Evolutionary conservation across 2,888 invertebrate genomes (phyloP).

Genomic region (Sminthurides aquaticus): DNA sequence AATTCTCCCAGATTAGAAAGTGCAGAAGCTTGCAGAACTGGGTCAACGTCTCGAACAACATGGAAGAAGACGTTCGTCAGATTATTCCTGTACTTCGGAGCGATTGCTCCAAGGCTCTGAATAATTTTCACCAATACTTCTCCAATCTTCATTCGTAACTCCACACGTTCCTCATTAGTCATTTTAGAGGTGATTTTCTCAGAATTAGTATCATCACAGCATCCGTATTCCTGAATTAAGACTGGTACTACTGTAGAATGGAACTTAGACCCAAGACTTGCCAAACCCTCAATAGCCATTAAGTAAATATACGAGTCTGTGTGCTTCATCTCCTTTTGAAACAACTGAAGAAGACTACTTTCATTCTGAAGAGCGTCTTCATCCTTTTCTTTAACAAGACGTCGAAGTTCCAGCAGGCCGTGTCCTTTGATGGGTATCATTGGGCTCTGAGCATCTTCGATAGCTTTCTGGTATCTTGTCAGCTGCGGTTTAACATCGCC

Average conservation of each 20-base stretch:
- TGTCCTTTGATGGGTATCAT: slow-evolving; percentile 73
- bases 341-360: slow-evolving; percentile 61
- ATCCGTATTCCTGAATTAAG: slow-evolving; percentile 60
- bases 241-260: slow-evolving; percentile 62
- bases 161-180: slow-evolving; percentile 33
- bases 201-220: neutral
- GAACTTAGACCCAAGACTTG: slow-evolving; percentile 58
- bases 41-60: slow-evolving; percentile 63
- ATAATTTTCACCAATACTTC: slow-evolving; percentile 69
- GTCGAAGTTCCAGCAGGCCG: slow-evolving; percentile 64
- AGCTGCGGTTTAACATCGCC: slow-evolving; percentile 23
- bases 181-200: slow-evolving; percentile 13
- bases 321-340: slow-evolving; percentile 67
- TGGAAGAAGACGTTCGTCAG: slow-evolving; percentile 65
- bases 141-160: slow-evolving; percentile 66
- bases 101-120: slow-evolving; percentile 63
- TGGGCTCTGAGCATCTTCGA: slow-evolving; percentile 62
- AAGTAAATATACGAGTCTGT: slow-evolving; percentile 76
- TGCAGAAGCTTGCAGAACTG: slow-evolving; percentile 68
- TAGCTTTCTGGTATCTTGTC: slow-evolving; percentile 56
- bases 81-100: slow-evolving; percentile 59
- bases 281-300: slow-evolving; percentile 66
- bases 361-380: slow-evolving; percentile 58
- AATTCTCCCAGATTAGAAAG: slow-evolving; percentile 77
- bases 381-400: slow-evolving; percentile 62